phyloP scores from a whole-genome alignment of 2,797 vertebrate species.

The Mastacembelus armatus region DNA sequence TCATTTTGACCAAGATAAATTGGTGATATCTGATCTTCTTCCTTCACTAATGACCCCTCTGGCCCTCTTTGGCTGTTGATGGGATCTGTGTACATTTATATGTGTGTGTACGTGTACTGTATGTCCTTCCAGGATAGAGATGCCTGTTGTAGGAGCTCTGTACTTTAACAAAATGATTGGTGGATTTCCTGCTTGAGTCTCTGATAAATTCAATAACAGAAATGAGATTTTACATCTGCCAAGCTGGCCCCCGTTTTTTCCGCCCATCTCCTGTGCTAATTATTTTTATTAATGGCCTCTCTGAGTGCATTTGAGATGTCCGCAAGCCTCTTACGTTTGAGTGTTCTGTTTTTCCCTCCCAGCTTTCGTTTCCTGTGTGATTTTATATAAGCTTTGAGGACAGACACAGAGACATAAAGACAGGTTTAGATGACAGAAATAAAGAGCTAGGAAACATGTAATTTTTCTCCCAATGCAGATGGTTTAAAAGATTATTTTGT shows the following conservation, averaged over 20 bases:
- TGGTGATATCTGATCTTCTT: conserved; percentile 80
- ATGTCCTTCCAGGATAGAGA: conserved; percentile 57
- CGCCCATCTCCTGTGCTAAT: conserved; percentile 76
- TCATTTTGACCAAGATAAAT: conserved; percentile 84
- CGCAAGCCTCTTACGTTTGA: conserved; percentile 72
- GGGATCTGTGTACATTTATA: conserved; percentile 50
- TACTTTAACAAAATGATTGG: conserved; percentile 74
- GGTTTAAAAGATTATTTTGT: conserved; percentile 65
- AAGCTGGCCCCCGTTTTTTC: conserved; percentile 52
- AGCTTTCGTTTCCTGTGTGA: conserved; percentile 65
- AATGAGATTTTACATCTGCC: conserved; percentile 82
- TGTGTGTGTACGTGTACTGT: conserved; percentile 41
- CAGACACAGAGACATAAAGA: conserved; percentile 52
- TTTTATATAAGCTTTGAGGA: conserved; percentile 63
- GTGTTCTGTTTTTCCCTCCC: conserved; percentile 64
- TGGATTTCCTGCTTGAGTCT: conserved; percentile 77
- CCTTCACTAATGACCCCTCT: conserved; percentile 74
- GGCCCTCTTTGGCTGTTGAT: conserved; percentile 59
- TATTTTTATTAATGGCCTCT: conserved; percentile 83
- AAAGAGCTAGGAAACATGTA: conserved; percentile 56
- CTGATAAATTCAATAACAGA: conserved; percentile 80
- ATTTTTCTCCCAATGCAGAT: conserved; percentile 65
- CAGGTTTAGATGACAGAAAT: conserved; percentile 59
- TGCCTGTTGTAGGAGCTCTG: conserved; percentile 55
- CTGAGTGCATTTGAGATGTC: conserved; percentile 79